Base-by-base conservation (phyloP, 2,113 vertebrate species). In the Vidua chalybeata region DNA sequence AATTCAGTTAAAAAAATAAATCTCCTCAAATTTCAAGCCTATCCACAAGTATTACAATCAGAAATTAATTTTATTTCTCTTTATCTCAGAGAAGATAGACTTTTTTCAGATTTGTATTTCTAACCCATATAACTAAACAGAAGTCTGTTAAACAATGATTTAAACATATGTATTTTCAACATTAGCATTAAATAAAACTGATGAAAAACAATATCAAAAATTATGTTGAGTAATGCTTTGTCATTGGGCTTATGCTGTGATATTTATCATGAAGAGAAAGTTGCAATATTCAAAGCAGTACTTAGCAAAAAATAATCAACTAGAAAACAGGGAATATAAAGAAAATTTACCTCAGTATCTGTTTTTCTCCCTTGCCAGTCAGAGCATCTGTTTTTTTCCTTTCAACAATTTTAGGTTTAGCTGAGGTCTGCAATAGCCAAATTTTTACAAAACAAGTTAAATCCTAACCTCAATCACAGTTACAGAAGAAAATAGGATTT, bases 371-470 rank as follows among this genome's bases (percentile, higher is more conserved):
- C 30, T 96, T 94, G 82, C 41, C 58, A 78, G 73, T 93, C 51
- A 87, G 59, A 79, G 77, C 68, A 88, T 92, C 74, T 45, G 21
- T 0, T 28, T 97, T 95, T 74, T 95, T 94, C 69, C 54, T 96
- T 95, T 94, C 95, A 88, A 68, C 33, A 67, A 37, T 62, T 93
- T 96, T 97, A 84, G 93, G 87, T 20, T 78, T 62, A 59, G 91
- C 45, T 68, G 97, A 96, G 73, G 74, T 85, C 97, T 98, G 95
- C 37, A 97, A 95, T n/a, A 88, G 69, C 26, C 54, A 94, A 66
- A 30, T 68, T 91, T 95, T 86, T 84, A 80, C 15, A 88, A 86
- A 96, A 61, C 22, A 79, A 93, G 58, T 94, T 94, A 87, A 71
- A 81, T 59, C 13, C 33, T 90, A 73, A 64, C 12, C 21, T 79